phyloP scores from a whole-genome alignment of 2,888 invertebrate genomes.

The Spatulosminthurus flaviceps region DNA sequence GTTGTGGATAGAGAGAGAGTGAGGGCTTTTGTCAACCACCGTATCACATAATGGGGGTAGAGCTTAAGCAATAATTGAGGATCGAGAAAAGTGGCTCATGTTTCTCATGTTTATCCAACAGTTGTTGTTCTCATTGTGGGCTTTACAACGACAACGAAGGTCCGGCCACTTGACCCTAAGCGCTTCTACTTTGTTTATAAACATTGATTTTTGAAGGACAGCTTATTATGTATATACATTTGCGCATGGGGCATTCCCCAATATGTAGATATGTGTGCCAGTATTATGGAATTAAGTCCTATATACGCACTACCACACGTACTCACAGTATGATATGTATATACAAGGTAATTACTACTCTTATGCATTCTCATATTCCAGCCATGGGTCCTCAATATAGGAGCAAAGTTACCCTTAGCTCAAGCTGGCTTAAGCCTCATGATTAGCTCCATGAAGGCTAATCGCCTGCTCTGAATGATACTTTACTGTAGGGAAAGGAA shows the following conservation, averaged over 20 bases:
- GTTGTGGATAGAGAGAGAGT: neutral
- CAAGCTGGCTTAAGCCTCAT: neutral
- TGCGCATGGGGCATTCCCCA: neutral
- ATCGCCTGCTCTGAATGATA: neutral
- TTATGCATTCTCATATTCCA: too few relatives aligned
- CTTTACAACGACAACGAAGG: neutral
- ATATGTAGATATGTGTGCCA: too few relatives aligned
- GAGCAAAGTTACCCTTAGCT: neutral
- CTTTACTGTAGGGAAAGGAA: neutral
- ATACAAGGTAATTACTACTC: too few relatives aligned
- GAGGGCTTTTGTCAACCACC: constrained; percentile 23
- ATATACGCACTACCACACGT: too few relatives aligned
- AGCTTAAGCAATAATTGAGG: constrained; percentile 22
- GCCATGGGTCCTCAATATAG: too few relatives aligned
- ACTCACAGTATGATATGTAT: too few relatives aligned
- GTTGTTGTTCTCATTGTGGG: neutral
- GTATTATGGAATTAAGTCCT: too few relatives aligned
- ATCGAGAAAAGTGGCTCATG: constrained; percentile 23
- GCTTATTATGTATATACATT: neutral
- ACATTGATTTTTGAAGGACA: constrained; percentile 18
- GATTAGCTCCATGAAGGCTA: constrained; percentile 1
- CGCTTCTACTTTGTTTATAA: constrained; percentile 2
- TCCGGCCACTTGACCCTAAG: neutral
- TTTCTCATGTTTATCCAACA: constrained; percentile 27
- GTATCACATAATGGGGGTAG: constrained; percentile 10